A percentile compares a stretch with the other conserved stretches of the same genome.
phyloP scores from a whole-genome alignment of 64 coral and sea anemone genomes.

The Hydrozoanthus tunicans region DNA sequence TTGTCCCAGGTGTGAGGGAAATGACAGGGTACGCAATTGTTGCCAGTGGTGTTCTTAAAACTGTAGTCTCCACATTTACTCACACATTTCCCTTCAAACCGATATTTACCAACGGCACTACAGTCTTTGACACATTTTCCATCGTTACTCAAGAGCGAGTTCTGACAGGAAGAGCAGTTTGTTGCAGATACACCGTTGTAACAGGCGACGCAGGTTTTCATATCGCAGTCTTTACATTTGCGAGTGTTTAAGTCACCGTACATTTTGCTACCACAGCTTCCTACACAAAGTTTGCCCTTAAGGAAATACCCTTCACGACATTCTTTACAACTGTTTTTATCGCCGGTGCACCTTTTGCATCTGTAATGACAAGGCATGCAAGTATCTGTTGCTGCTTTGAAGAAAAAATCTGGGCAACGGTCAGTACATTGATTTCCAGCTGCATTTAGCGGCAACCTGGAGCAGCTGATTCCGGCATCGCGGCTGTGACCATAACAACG shows the following conservation, averaged over 20 bases:
- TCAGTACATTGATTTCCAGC: neutral
- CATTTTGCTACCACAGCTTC: conserved; percentile 46
- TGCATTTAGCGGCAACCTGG: neutral
- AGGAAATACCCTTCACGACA: conserved; percentile 65
- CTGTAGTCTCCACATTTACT: conserved; percentile 21
- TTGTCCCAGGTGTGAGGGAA: neutral
- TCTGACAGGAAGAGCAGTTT: conserved; percentile 69
- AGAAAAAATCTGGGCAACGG: neutral
- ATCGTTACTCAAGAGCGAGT: conserved; percentile 51
- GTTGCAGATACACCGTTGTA: conserved; percentile 41
- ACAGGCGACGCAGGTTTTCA: conserved; percentile 41
- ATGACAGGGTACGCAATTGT: conserved; percentile 58
- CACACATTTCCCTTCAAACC: conserved; percentile 24
- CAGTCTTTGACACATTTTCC: conserved; percentile 66
- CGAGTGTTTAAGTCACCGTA: conserved; percentile 63
- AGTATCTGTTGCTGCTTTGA: conserved; percentile 18
- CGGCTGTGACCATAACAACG: conserved; percentile 18
- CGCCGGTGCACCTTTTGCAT: conserved; percentile 60
- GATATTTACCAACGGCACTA: conserved; percentile 23
- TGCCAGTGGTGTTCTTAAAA: conserved; percentile 45
- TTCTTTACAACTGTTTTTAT: conserved; percentile 21
- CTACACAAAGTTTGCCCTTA: conserved; percentile 49
- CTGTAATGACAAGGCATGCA: conserved; percentile 55
- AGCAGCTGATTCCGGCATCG: conserved; percentile 20
- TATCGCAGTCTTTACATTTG: conserved; percentile 61